Evolutionary conservation across 2,113 vertebrate genomes (phyloP), one percentile per base, ranked within the genome.

Genomic region (Chauna torquata): DNA sequence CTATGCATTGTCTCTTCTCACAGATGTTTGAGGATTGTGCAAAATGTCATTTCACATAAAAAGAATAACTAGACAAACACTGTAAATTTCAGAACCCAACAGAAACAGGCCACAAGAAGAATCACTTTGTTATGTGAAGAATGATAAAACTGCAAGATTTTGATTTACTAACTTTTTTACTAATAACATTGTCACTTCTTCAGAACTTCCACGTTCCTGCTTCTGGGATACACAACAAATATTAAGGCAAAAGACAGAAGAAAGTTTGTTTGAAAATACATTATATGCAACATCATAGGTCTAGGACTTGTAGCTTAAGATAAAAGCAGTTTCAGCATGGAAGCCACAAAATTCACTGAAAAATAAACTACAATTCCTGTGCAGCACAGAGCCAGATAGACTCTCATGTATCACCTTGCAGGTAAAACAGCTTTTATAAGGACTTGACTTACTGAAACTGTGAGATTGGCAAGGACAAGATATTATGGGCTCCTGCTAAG

Each of bases 341-440:
- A 91, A 86, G 71, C 11, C 18, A 81, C 14, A 83, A 49, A 82
- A 77, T 74, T 95, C 66, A 91, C 18, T 75, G 69, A 70, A 92
- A 95, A 95, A 76, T 30, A 90, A 93, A 82, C 72, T 77, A 47
- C 28, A 87, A 42, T 90, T 88, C 58, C 52, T 74, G 38, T 55
- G 66, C 22, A 72, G 77, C 90, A 94, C 49, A 34, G 59, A 94
- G 77, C 36, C 66, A 91, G 61, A 64, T 1, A 75, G 58, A 49
- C 52, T 80, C 44, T 92, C 38, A 32, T 38, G 38, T 68, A 57
- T 40, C 15, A 50, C 42, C 91, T 84, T 90, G 50, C 59, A 90
- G 69, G 32, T 61, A 65, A 78, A 76, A 13, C 25, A 78, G 16
- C 27, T 94, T 95, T 82, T 80, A 36, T 40, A 82, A 96, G 61